phyloP scores from a whole-genome alignment of 2,113 vertebrate species.

The Barbus barbus region DNA sequence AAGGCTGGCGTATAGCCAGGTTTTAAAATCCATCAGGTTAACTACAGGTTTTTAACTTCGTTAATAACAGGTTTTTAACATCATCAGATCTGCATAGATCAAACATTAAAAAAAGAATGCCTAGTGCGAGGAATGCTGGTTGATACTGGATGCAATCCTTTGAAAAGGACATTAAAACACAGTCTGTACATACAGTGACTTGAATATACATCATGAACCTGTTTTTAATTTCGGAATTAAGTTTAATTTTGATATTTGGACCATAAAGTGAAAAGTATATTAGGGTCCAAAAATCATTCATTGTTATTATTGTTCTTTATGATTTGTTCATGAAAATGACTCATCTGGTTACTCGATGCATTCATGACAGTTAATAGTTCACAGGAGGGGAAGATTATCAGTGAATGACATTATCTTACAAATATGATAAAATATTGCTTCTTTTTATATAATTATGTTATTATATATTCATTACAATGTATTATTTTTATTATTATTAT shows the following conservation, averaged over 20 bases:
- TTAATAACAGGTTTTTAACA: constrained; percentile 2
- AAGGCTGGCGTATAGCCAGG: not conserved
- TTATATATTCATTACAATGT: too few species aligned
- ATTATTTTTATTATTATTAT: too few species aligned
- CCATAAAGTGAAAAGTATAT: not conserved
- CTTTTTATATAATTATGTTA: too few species aligned
- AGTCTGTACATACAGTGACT: not conserved
- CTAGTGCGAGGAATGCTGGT: not conserved
- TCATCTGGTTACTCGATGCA: not conserved
- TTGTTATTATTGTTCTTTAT: not conserved
- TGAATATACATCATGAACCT: not conserved
- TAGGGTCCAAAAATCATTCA: not conserved
- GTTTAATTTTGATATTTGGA: not conserved
- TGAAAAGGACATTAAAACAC: not conserved
- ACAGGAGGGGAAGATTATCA: not conserved
- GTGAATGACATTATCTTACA: not conserved
- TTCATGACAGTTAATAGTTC: not conserved
- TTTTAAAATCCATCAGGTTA: not conserved
- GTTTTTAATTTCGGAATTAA: not conserved
- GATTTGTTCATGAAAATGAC: not conserved
- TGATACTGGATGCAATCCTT: not conserved
- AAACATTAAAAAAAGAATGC: not conserved
- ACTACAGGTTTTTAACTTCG: not conserved
- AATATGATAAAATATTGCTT: too few species aligned
- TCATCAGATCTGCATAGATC: not conserved